These are phyloP conservation scores for Cyclura pinguis DNA, from an alignment of 2,797 vertebrate genomes.

Conservation along the genomic window DNA sequence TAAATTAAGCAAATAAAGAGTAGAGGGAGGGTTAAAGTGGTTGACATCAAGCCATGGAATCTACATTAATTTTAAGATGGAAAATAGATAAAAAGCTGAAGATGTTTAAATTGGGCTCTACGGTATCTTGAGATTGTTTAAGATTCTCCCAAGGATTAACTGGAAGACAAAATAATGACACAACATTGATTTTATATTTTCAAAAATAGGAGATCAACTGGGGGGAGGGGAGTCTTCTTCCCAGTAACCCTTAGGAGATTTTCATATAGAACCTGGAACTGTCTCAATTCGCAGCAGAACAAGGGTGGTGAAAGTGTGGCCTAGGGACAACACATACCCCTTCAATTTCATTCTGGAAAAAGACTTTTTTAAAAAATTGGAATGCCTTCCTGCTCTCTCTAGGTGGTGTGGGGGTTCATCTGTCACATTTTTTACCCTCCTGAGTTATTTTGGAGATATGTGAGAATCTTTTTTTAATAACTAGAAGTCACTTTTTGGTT, in stretches of 20 bases:
- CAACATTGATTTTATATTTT: neutral
- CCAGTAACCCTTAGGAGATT: neutral
- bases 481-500: no score
- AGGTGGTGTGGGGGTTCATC: no score
- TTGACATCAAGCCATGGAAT: neutral
- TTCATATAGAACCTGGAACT: neutral
- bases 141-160: neutral
- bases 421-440: no score
- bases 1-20: neutral
- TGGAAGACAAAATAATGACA: neutral
- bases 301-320: no score
- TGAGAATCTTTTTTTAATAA: no score
- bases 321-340: no score
- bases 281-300: neutral
- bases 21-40: neutral
- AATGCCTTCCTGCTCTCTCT: no score
- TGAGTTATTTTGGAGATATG: no score
- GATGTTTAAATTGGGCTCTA: neutral
- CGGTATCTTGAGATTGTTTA: neutral
- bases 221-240: neutral
- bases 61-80: neutral
- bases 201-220: neutral
- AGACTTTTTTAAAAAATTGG: no score
- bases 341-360: no score
- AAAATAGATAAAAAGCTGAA: neutral